Base-by-base conservation (phyloP, 2,888 invertebrate genomes). In the Machimus atricapillus region DNA sequence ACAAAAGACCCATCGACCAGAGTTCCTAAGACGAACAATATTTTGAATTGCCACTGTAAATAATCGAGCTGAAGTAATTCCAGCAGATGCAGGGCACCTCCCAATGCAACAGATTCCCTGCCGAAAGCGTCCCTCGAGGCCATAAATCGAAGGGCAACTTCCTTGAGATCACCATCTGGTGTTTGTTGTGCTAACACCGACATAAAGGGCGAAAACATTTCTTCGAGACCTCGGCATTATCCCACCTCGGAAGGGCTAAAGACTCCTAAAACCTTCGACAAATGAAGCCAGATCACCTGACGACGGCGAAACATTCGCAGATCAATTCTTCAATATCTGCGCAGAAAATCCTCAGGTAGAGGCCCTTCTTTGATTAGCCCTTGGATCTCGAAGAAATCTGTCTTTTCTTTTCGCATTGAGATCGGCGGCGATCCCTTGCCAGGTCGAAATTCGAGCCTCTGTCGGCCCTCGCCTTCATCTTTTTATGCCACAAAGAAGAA, bases 251-350 rank as follows among this genome's bases (percentile, higher is more conserved):
- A 79, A 79, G 52, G 79, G 52, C 52, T 79, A 56, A 31, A 52
- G 8, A 14, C 14, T 31, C 52, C 52, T 52, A 56, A 79, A 19
- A 43, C 43, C 31, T 27, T n/a, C 27, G n/a, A 52, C 31, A 52
- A 46, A 46, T 31, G 23, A 52, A 79, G 31, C 52, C 31, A 46
- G 79, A 79, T 79, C 79, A 79, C 52, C 79, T 79, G 79, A 79
- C 52, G 52, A 14, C 16, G 52, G 16, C 16, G 27, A 52, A 52
- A 12, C 79, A 79, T 56, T 79, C 27, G 52, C 79, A 52, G 79
- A 79, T 40, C 43, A 23, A 43, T 43, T 37, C 23, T 27, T 40
- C 12, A 77, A 37, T 34, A 34, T 77, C 8, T 23, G 78, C 19
- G 43, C 23, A 66, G 34, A 76, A 76, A n/a, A 16, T 37, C 76